These are phyloP conservation scores for Mormoops blainvillei DNA, from an alignment of 2,113 vertebrate species.

Conservation along the genomic window DNA sequence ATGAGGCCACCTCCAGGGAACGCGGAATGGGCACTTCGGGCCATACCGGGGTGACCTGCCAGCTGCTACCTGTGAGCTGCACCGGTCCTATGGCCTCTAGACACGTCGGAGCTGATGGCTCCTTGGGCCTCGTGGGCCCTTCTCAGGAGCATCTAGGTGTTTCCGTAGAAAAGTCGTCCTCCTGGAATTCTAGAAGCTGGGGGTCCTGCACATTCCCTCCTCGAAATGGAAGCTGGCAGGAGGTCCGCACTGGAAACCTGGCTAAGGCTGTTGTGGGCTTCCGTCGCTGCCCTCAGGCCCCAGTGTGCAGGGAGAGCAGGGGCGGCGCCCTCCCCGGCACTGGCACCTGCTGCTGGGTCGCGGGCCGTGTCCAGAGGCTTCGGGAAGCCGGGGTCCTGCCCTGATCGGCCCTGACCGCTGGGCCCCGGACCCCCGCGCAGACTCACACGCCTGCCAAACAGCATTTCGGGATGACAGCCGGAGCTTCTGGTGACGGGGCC, in stretches of 20 bases:
- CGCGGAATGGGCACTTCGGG: background rate
- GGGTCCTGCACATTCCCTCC: background rate
- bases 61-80: background rate
- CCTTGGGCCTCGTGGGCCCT: background rate
- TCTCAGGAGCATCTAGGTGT: background rate
- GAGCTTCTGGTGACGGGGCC: background rate
- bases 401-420: background rate
- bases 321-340: too few species aligned
- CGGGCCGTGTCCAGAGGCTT: background rate
- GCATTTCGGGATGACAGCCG: fast-evolving
- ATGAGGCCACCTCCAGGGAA: background rate
- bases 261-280: fast-evolving
- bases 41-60: background rate
- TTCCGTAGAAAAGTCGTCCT: background rate
- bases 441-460: background rate
- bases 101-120: background rate
- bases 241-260: too few species aligned
- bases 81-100: background rate
- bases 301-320: fast-evolving
- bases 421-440: background rate
- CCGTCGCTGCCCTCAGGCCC: background rate
- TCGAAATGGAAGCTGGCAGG: fast-evolving
- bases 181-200: background rate
- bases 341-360: background rate
- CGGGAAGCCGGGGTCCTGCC: fast-evolving